Evolutionary conservation across 1,140 invertebrate genomes (phyloP).

Genomic region (Heliconius hermathena): DNA sequence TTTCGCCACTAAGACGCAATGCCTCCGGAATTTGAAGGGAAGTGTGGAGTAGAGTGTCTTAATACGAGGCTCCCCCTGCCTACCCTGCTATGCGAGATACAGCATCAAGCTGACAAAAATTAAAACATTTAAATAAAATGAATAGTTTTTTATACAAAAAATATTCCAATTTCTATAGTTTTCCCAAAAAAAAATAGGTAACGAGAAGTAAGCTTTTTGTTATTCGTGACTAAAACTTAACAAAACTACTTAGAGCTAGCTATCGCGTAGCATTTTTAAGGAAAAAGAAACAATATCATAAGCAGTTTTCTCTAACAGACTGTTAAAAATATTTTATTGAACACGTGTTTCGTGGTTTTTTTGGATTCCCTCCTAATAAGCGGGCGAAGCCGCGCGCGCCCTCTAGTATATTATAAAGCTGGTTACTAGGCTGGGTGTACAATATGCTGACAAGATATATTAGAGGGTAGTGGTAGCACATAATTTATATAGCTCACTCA

Average conservation of each 20-base stretch:
- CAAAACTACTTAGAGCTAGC: neutral
- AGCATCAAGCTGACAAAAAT: too few relatives aligned
- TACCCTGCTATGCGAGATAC: too few relatives aligned
- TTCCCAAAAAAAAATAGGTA: neutral
- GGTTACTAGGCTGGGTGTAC: neutral
- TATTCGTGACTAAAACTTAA: neutral
- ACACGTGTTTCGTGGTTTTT: too few relatives aligned
- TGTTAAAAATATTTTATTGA: too few relatives aligned
- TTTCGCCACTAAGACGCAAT: too few relatives aligned
- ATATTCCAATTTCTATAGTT: neutral
- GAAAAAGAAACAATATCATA: neutral
- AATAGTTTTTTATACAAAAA: neutral
- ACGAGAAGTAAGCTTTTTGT: neutral
- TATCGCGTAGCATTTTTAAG: neutral
- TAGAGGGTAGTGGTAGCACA: neutral
- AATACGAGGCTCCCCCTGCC: too few relatives aligned
- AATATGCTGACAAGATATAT: slow-evolving; percentile 18
- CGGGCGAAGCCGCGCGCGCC: too few relatives aligned
- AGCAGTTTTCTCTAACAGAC: neutral
- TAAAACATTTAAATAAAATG: neutral
- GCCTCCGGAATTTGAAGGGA: too few relatives aligned
- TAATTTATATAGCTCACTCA: slow-evolving; percentile 6
- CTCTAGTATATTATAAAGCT: neutral
- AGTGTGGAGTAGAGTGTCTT: too few relatives aligned
- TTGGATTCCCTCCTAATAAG: too few relatives aligned